Base-by-base conservation (phyloP, 2,797 vertebrate species). In the Hipposideros larvatus region DNA sequence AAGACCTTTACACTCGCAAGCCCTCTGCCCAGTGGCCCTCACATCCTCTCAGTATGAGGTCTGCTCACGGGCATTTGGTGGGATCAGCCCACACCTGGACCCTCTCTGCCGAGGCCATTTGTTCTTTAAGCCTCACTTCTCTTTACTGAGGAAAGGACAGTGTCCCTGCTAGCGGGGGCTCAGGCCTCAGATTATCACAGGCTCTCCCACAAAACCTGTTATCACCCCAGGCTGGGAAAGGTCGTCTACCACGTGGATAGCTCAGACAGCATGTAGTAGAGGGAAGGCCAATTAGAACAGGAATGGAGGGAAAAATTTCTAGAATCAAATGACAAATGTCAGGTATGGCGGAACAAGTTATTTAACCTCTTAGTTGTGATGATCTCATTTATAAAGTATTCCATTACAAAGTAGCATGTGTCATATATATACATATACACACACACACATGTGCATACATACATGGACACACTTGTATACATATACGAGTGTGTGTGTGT, bases 201-300 rank as follows among this genome's bases (percentile, higher is more conserved):
- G 22, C 28, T 70, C 51, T 53, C 90, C 70, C 77, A 95, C 37
- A 77, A 91, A 94, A 53, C 24, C 24, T 34, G 16, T 31, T 57
- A 51, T 74, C 51, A 65, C 6, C 8, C 7, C 16, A 51, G 73
- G 11, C 6, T 26, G 3, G 48, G 13, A 90, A 92, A 87, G 61
- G 18, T 41, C 59, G 74, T 51, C 4, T 21, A n/a, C 13, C 7
- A 53, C 61, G 11, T 15, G 37, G 68, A 78, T 51, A 16, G 0
- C n/a, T 51, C 21, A 3, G 22, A 59, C 11, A 16, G 15, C 11
- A 0, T 16, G 13, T 5, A 46, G 11, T 8, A 18, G 46, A 57
- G 31, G 28, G 28, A 48, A 53, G 41, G 13, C n/a, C 53, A 59
- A 46, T 51, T 51, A 78, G 82, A 51, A 83, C 6, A 70, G 59